Conservation (phyloP, 2,888 invertebrate genomes). For the Myopa tessellatipennis region DNA sequence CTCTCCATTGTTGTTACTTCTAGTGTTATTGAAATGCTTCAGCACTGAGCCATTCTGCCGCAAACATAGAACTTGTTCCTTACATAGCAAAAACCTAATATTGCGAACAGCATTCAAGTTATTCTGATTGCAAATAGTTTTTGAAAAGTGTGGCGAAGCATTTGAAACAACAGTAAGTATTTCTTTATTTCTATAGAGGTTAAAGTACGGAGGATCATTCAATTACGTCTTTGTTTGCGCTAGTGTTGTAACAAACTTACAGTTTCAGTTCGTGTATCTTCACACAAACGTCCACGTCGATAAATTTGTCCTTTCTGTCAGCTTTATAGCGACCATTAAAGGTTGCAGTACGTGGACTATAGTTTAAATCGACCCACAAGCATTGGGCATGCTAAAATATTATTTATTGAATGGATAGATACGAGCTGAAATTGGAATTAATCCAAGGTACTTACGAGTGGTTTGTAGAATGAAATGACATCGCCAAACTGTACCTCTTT, state of each 20-base stretch:
- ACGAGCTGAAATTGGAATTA: slow-evolving; percentile 9
- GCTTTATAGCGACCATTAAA: slow-evolving; percentile 41
- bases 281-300: slow-evolving; percentile 36
- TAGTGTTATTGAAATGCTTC: slow-evolving; percentile 47
- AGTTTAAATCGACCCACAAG: slow-evolving; percentile 54
- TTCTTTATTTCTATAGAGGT: slow-evolving; percentile 34
- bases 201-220: background rate
- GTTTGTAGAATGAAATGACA: slow-evolving; percentile 47
- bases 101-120: slow-evolving; percentile 36
- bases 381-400: slow-evolving; percentile 43
- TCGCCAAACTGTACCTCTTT: slow-evolving; percentile 45
- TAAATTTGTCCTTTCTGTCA: slow-evolving; percentile 21
- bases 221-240: background rate
- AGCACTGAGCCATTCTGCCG: slow-evolving; percentile 48
- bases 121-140: slow-evolving; percentile 22
- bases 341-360: slow-evolving; percentile 44
- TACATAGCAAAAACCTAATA: slow-evolving; percentile 43
- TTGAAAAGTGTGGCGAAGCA: slow-evolving; percentile 45
- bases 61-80: slow-evolving; percentile 48
- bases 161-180: slow-evolving; percentile 44
- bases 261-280: slow-evolving; percentile 43
- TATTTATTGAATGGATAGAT: too few species aligned
- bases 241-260: slow-evolving; percentile 39
- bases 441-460: slow-evolving; percentile 45
- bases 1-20: background rate